Evolutionary conservation across 2,888 invertebrate species (phyloP), one percentile per base, ranked within the genome.

Genomic region (Aphrophora alni): DNA sequence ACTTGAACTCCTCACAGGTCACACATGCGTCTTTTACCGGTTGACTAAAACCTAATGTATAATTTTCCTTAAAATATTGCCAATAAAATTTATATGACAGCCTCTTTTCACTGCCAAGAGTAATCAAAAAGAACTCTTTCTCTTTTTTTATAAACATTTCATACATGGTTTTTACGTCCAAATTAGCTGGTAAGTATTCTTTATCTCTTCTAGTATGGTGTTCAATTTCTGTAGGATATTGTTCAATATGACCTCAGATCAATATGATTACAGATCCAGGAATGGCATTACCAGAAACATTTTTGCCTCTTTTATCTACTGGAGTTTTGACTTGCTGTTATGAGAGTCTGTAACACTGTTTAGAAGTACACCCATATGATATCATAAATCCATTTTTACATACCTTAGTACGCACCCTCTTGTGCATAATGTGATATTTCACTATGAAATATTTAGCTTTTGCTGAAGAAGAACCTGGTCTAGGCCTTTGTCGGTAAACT

Each of bases 361-460:
- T 76, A 38, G 21, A 25, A 27, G 75, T 26, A 51, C 33, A 74
- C 26, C 70, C 75, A 70, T 80, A 80, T 10, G 51, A 28, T 44
- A 26, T 44, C 12, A 80, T 59, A 70, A 80, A 79, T 21, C 38
- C 80, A 69, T 69, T 80, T 33, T 75, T 80, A 75, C 75, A 80
- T 80, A 75, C 75, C 38, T 33, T 69, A n/a, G 7, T 75, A 12
- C 70, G 26, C 38, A n/a, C 28, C 12, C 28, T 74, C 44, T n/a
- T 44, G 17, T 26, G 73, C 21, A 12, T 24, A 21, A 80, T 38
- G 71, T 71, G 26, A 69, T 76, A 80, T 12, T 70, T 75, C 10
- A 76, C 71, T 27, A 25, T 73, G 28, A 80, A 72, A 14, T 28
- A 33, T 25, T 75, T 80, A 21, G 38, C 26, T 75, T 80, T 75